These are phyloP conservation scores for Numenius phaeopus DNA, from an alignment of 2,797 vertebrate species.

Conservation along the genomic window DNA sequence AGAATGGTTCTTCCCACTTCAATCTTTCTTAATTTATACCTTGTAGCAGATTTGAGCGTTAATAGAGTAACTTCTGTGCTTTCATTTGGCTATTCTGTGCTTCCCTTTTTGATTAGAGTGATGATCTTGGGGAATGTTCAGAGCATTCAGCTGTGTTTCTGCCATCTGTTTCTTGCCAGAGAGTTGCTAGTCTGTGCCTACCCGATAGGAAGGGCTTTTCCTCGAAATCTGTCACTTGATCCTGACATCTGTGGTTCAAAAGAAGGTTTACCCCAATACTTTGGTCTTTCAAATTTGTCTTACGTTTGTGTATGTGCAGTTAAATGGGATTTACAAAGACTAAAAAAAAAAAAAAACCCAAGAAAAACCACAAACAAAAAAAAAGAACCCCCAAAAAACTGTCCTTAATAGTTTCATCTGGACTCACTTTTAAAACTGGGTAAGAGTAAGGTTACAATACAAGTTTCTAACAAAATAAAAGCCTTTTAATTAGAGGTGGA, in stretches of 20 bases:
- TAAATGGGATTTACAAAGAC: background rate
- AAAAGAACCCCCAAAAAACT: too few species aligned
- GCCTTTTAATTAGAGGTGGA: background rate
- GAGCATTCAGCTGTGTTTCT: background rate
- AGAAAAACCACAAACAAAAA: background rate
- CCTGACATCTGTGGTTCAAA: background rate
- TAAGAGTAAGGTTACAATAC: background rate
- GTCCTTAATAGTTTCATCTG: background rate
- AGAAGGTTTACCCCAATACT: background rate
- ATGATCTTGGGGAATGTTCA: background rate
- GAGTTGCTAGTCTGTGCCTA: background rate
- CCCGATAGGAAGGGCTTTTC: background rate
- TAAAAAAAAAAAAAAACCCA: background rate
- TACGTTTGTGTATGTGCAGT: background rate
- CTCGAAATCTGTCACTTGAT: background rate
- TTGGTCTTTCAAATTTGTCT: background rate
- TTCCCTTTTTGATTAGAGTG: background rate
- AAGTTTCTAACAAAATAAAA: background rate
- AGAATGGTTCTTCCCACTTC: background rate
- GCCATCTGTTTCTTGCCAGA: background rate
- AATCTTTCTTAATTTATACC: background rate
- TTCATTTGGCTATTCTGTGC: background rate
- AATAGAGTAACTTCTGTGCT: background rate
- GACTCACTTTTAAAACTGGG: background rate
- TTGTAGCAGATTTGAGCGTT: background rate